Evolutionary conservation across 2,113 vertebrate species (phyloP).

Genomic region (Larimichthys crocea): DNA sequence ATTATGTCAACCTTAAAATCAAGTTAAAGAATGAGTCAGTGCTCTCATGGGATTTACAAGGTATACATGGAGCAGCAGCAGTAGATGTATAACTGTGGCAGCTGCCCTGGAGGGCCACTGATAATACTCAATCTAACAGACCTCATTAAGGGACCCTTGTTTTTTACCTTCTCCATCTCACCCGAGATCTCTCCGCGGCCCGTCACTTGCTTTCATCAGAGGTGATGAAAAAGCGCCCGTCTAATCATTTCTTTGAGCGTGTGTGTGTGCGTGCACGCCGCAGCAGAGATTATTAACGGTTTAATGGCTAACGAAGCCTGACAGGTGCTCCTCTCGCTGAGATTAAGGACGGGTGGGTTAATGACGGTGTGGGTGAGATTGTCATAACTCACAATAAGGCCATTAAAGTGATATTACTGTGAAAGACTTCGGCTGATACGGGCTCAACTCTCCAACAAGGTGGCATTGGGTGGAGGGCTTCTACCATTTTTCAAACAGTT

Average conservation of each 20-base stretch:
- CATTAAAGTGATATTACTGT: conserved; percentile 81
- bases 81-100: conserved; percentile 63
- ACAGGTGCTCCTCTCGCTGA: conserved; percentile 78
- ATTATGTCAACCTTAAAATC: conserved; percentile 50
- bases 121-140: conserved; percentile 75
- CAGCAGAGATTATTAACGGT: conserved; percentile 75
- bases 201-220: conserved; percentile 33
- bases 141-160: conserved; percentile 77
- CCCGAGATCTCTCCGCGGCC: conserved; percentile 44
- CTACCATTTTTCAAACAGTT: conserved; percentile 50
- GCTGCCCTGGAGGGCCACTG: conserved; percentile 67
- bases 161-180: conserved; percentile 68
- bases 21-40: conserved; percentile 40
- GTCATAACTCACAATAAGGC: conserved; percentile 84
- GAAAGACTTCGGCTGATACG: conserved; percentile 64
- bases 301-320: conserved; percentile 79
- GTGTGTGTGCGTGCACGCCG: background rate
- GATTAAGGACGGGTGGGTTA: conserved; percentile 81
- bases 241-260: conserved; percentile 67
- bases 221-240: conserved; percentile 70
- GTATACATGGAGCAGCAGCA: conserved; percentile 27
- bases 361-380: conserved; percentile 77
- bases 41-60: conserved; percentile 23
- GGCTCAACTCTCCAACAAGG: conserved; percentile 70
- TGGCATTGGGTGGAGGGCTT: conserved; percentile 28